A percentile compares a stretch with the other conserved stretches of the same genome.
Conservation (phyloP, 2,888 invertebrate species). For the Allygus modestus region DNA sequence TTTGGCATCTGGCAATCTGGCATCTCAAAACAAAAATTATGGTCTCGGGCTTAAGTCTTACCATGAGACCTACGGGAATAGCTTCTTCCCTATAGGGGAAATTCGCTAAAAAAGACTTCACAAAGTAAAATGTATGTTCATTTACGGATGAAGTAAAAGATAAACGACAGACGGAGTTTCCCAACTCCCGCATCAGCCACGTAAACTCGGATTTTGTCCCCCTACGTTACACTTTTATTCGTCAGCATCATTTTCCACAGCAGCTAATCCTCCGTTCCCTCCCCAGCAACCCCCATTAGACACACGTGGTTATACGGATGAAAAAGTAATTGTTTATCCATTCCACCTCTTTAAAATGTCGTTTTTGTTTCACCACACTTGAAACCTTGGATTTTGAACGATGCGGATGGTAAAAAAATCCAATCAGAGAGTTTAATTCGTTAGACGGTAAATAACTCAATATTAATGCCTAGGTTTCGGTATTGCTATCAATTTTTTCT, state of each 20-base stretch:
- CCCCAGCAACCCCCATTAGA: not conserved
- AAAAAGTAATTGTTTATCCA: not conserved
- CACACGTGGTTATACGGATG: not conserved
- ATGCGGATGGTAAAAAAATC: no score
- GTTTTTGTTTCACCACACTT: not conserved
- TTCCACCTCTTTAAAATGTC: not conserved
- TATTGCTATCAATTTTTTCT: no score
- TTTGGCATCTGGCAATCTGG: no score
- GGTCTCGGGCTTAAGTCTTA: no score
- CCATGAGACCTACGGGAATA: no score
- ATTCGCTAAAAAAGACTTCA: not conserved
- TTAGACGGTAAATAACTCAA: no score
- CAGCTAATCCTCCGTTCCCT: not conserved
- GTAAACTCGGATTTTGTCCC: not conserved
- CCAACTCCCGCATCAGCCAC: not conserved
- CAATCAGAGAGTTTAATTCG: no score
- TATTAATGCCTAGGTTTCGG: no score
- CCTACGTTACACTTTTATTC: not conserved
- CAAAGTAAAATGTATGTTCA: not conserved
- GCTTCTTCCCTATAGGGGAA: no score
- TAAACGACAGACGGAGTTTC: not conserved
- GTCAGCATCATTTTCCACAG: slow-evolving; percentile 3
- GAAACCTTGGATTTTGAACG: no score
- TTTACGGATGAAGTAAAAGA: not conserved
- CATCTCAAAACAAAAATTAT: no score